Conservation (phyloP, 2,888 invertebrate genomes). For the Eupelmus urozonus region DNA sequence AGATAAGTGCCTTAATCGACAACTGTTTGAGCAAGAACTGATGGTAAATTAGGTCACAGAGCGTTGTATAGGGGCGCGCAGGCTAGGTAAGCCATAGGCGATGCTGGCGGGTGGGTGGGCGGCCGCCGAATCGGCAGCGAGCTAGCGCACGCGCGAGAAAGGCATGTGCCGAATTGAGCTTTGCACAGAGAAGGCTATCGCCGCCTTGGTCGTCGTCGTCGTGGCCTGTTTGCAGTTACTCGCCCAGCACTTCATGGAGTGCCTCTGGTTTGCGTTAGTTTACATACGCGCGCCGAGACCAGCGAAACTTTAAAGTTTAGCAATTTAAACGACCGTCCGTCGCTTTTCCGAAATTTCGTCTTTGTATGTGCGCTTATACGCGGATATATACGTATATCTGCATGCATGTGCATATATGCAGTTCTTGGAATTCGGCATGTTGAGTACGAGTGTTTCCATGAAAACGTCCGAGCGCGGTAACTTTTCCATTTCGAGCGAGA, state of each 20-base stretch:
- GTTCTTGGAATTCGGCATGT: background rate
- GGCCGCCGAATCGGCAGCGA: no score
- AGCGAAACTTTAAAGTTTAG: constrained; percentile 74
- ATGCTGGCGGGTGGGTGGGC: no score
- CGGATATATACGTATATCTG: background rate
- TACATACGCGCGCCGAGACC: constrained; percentile 73
- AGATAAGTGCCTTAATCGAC: no score
- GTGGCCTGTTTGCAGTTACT: constrained; percentile 18
- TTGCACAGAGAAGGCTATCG: constrained; percentile 22
- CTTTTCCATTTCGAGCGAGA: constrained; percentile 37
- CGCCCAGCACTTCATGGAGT: constrained; percentile 47
- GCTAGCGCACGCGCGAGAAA: constrained; percentile 1
- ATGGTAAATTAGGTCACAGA: no score
- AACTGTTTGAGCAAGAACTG: no score
- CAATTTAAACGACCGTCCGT: constrained; percentile 70
- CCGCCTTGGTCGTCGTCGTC: background rate
- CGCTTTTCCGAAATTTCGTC: constrained; percentile 63
- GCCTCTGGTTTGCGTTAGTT: constrained; percentile 71
- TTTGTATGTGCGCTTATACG: background rate
- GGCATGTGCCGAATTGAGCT: constrained; percentile 26
- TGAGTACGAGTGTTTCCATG: constrained; percentile 3
- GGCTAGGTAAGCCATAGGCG: no score
- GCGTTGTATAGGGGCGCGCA: no score
- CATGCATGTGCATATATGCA: background rate
- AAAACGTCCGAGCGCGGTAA: constrained; percentile 25